Base-by-base conservation (phyloP, 2,113 vertebrate genomes). In the Tiliqua scincoides region DNA sequence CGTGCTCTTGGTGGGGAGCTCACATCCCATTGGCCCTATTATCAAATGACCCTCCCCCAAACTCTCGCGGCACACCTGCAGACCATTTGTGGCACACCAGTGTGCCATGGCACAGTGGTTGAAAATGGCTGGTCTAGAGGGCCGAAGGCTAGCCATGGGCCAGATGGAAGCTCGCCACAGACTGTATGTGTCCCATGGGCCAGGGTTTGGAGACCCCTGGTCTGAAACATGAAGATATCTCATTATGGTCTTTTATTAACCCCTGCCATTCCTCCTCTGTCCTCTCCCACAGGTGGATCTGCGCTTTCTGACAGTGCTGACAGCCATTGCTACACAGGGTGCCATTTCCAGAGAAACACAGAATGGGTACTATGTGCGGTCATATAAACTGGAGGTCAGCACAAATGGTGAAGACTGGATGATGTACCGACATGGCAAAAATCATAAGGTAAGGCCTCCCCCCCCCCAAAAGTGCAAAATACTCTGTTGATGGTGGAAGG, bases 371-470 rank as follows among this genome's bases (percentile, higher is more conserved):
- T 99, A 98, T 12, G 97, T 99, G 91, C 98, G 97, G 83, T 97
- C 98, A 43, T 99, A 99, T 94, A 99, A 99, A 91, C 95, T 99
- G 95, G 99, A 99, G 93, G 97, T 99, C 96, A 99, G 99, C 97
- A 99, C 99, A 70, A 99, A 99, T 0, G 99, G 99, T 0, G 99
- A 99, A 87, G 99, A 99, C 96, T 99, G 99, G 99, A 99, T 99
- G 98, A 97, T 99, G 80, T 99, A 99, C 93, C 96, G 99, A 3
- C 98, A 99, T 0, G 98, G 98, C 93, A 99, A 99, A 95, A 99
- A 99, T 93, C 98, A 99, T 95, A 99, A 99, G 98, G 99, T 99
- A 96, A 93, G 84, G 18, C 62, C 4, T 85, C 84, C 57, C 25
- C 1, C 27, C 23, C 10, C 23, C 43, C 37, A 6, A 63, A 3